Conservation (phyloP, 2,113 vertebrate species). For the Salvator merianae region DNA sequence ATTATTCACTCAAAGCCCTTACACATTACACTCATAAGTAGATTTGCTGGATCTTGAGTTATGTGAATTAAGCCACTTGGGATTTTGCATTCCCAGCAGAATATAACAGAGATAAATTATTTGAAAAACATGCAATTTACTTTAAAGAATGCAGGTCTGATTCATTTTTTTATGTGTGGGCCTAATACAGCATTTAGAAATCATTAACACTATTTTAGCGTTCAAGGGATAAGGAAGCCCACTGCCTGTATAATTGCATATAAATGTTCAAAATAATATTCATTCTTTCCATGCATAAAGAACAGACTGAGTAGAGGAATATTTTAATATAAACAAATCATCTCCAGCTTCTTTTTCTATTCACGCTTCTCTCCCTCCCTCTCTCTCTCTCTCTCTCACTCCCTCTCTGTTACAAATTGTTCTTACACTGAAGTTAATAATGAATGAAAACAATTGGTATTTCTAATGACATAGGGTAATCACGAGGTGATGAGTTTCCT, state of each 20-base stretch:
- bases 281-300: conserved; percentile 39
- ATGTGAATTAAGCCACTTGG: background rate
- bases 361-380: conserved; percentile 15
- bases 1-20: background rate
- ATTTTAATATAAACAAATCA: conserved; percentile 51
- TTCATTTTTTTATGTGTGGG: background rate
- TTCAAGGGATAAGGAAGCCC: conserved; percentile 39
- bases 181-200: background rate
- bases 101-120: background rate
- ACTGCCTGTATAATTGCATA: conserved; percentile 53
- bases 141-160: background rate
- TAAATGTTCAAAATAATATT: conserved; percentile 49
- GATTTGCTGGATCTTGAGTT: background rate
- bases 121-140: background rate
- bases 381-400: background rate
- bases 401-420: conserved; percentile 47
- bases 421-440: conserved; percentile 49
- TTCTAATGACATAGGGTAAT: conserved; percentile 41
- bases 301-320: conserved; percentile 46
- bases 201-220: conserved; percentile 7
- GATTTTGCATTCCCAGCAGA: conserved; percentile 8
- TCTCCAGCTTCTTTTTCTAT: conserved; percentile 15
- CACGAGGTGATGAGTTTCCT: conserved; percentile 44
- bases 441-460: conserved; percentile 37
- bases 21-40: background rate